Evolutionary conservation across 2,797 vertebrate genomes (phyloP).

Genomic region (Acipenser ruthenus): DNA sequence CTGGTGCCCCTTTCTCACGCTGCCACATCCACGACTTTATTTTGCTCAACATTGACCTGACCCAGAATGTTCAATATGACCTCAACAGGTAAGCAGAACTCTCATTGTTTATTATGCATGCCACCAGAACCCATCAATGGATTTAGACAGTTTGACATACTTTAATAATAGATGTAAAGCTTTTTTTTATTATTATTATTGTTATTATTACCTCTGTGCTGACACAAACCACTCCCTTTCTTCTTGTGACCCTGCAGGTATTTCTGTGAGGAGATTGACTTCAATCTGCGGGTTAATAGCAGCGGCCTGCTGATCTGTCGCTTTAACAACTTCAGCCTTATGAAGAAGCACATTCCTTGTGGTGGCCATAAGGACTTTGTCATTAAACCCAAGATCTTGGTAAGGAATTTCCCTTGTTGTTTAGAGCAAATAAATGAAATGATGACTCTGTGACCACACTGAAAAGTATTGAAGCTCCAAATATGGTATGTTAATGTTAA

Average conservation of each 20-base stretch:
- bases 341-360: slow-evolving; percentile 92
- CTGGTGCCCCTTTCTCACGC: slow-evolving; percentile 68
- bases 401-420: slow-evolving; percentile 37
- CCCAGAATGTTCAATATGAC: slow-evolving; percentile 95
- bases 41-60: slow-evolving; percentile 90
- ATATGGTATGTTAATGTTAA: too few species aligned
- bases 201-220: too few species aligned
- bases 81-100: slow-evolving; percentile 74
- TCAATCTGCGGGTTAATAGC: slow-evolving; percentile 89
- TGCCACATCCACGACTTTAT: slow-evolving; percentile 87
- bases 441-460: too few species aligned
- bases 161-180: too few species aligned
- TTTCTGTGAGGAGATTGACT: slow-evolving; percentile 93
- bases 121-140: too few species aligned
- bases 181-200: too few species aligned
- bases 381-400: slow-evolving; percentile 87
- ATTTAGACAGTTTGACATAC: too few species aligned
- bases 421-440: too few species aligned
- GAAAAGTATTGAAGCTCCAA: too few species aligned
- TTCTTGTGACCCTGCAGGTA: slow-evolving; percentile 58
- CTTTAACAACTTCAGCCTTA: slow-evolving; percentile 92
- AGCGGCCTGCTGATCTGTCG: slow-evolving; percentile 88
- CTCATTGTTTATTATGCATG: too few species aligned
- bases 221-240: too few species aligned
- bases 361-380: slow-evolving; percentile 83